These are phyloP conservation scores for Corynorhinus townsendii DNA, from an alignment of 2,113 vertebrate genomes.

Conservation along the genomic window DNA sequence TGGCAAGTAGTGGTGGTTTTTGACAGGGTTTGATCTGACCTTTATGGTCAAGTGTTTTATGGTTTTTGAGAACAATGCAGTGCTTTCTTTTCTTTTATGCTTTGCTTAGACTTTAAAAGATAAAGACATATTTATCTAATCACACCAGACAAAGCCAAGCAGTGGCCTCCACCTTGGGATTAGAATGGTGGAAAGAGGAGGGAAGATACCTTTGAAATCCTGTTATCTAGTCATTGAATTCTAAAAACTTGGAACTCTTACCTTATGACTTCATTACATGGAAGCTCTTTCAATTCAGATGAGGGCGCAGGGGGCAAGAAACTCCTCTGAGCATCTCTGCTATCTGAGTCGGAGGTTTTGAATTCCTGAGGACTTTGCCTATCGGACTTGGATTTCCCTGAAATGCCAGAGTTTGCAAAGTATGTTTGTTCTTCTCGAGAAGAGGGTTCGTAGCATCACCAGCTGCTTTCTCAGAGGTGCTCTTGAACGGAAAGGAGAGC, in stretches of 20 bases:
- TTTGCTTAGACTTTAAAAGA: conserved; percentile 34
- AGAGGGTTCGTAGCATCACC: not conserved
- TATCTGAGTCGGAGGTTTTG: not conserved
- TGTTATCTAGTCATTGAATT: not conserved
- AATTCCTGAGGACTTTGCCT: not conserved
- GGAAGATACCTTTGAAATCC: conserved; percentile 28
- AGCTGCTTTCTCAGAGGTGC: not conserved
- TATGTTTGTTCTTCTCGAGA: not conserved
- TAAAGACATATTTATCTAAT: not conserved
- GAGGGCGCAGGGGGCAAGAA: not conserved
- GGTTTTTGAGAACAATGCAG: conserved; percentile 21
- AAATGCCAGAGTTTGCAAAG: not conserved
- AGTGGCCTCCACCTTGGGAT: not conserved
- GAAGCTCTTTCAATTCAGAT: not conserved
- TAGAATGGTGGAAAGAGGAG: not conserved
- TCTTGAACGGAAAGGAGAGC: not conserved
- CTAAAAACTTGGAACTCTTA: not conserved
- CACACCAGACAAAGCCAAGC: not conserved
- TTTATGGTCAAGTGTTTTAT: not conserved
- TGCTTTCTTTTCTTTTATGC: not conserved
- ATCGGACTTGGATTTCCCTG: not conserved
- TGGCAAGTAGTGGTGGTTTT: not conserved
- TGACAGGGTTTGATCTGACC: not conserved
- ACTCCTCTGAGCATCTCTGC: not conserved
- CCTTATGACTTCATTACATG: not conserved